These are phyloP conservation scores for Labroides dimidiatus DNA, from an alignment of 2,797 vertebrate genomes.

Conservation along the genomic window DNA sequence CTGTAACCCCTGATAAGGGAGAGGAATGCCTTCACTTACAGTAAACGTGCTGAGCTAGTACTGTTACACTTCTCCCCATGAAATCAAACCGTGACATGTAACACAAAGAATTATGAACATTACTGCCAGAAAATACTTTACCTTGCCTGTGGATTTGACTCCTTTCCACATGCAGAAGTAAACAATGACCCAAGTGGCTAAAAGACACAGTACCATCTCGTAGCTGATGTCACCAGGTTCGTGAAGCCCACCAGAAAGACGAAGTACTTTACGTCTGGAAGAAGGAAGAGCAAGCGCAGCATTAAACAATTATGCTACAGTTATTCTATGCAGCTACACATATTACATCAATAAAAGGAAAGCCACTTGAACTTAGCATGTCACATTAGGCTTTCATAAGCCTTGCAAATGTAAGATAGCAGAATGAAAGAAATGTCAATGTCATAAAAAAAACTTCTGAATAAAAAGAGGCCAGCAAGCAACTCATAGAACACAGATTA, in stretches of 20 bases:
- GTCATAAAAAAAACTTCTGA: neutral
- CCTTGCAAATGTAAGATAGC: conserved; percentile 11
- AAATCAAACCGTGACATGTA: conserved; percentile 31
- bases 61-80: conserved; percentile 30
- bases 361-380: neutral
- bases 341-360: neutral
- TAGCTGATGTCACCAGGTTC: conserved; percentile 85
- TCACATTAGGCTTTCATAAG: conserved; percentile 2
- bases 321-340: neutral
- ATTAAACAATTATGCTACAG: neutral
- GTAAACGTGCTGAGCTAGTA: neutral
- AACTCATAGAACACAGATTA: neutral
- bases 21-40: conserved; percentile 18
- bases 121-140: conserved; percentile 54
- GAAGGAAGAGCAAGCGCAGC: conserved; percentile 8
- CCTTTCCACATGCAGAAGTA: conserved; percentile 92
- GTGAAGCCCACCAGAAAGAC: conserved; percentile 84
- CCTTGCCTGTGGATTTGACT: conserved; percentile 90
- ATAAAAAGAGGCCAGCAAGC: neutral
- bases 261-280: conserved; percentile 86
- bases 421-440: neutral
- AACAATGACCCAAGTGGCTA: conserved; percentile 87
- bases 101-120: conserved; percentile 27
- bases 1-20: conserved; percentile 32
- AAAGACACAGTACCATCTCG: conserved; percentile 87